These are phyloP conservation scores for Hucho hucho DNA, from an alignment of 2,113 vertebrate genomes.

Conservation along the genomic window DNA sequence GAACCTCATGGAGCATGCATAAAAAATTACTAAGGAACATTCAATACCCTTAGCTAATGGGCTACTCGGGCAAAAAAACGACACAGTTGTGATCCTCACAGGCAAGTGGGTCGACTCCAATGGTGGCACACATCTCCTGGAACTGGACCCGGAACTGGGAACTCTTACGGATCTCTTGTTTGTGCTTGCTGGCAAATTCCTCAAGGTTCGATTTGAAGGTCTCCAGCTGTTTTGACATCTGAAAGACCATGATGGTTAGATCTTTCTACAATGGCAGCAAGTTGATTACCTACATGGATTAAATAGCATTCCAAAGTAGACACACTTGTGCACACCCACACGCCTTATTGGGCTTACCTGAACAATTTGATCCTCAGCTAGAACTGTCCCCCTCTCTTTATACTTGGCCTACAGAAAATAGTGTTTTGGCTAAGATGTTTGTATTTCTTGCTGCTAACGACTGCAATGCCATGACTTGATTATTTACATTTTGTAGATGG, in stretches of 20 bases:
- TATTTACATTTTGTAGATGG: too few relatives aligned
- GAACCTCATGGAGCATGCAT: too few relatives aligned
- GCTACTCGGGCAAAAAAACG: too few relatives aligned
- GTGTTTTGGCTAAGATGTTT: background rate
- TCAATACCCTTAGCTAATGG: too few relatives aligned
- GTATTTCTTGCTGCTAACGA: background rate
- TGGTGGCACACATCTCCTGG: constrained; percentile 97
- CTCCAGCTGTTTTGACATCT: constrained; percentile 97
- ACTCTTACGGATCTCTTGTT: constrained; percentile 93
- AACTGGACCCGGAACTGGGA: constrained; percentile 92
- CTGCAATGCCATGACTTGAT: background rate
- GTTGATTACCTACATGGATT: too few relatives aligned
- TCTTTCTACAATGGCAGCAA: background rate
- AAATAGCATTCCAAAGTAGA: background rate
- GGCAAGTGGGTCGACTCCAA: constrained; percentile 93
- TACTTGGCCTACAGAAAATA: constrained; percentile 83
- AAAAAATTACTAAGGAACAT: too few relatives aligned
- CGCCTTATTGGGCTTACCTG: constrained; percentile 76
- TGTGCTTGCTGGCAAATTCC: constrained; percentile 97
- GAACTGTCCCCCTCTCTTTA: constrained; percentile 92
- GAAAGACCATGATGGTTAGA: constrained; percentile 30
- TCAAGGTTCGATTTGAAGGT: constrained; percentile 92
- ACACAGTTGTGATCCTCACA: constrained; percentile 75
- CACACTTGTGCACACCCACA: background rate
- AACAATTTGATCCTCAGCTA: constrained; percentile 91